Base-by-base conservation (phyloP, 2,113 vertebrate species). In the Microtus montanus region DNA sequence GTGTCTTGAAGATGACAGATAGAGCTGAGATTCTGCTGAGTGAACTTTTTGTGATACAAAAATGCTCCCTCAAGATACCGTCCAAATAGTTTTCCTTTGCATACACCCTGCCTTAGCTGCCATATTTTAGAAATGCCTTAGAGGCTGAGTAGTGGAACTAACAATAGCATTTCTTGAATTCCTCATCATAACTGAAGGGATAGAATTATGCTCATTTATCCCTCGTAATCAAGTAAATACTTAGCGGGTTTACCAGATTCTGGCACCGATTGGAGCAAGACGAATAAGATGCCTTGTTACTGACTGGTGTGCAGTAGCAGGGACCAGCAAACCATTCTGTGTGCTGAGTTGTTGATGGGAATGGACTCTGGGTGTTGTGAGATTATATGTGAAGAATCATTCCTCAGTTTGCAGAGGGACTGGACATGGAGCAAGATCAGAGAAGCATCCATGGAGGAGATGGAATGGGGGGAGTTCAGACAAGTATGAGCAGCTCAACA, bases 31-130 rank as follows among this genome's bases (percentile, higher is more conserved):
- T 83, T 82, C 41, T 66, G 70, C 63, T 92, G 54, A 83, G 49
- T 86, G 44, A 85, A 85, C 33, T 95, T 86, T 79, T 87, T 71
- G 38, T 71, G 74, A 96, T 61, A 74, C 79, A 75, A 95, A 93
- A 92, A 96, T 12, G 20, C 74, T 84, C 91, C 92, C 63, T 87
- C 83, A 10, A 91, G n/a, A 75, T 73, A 86, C 63, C 74, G 5
- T 92, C 52, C 87, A 66, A 82, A 28, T 68, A 87, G 44, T 20
- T 90, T 84, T 94, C 86, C 75, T 92, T 93, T 93, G 52, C 24
- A 33, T 20, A 6, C 75, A 3, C 33, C 70, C 12, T 54, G 1
- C 70, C 49, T 87, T 87, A 80, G 19, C 71, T 82, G 71, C 52
- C 47, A 10, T 83, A 17, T 47, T 94, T 95, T 82, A 93, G 44